Base-by-base conservation (phyloP, 1,140 invertebrate genomes). In the Heliconius congener region DNA sequence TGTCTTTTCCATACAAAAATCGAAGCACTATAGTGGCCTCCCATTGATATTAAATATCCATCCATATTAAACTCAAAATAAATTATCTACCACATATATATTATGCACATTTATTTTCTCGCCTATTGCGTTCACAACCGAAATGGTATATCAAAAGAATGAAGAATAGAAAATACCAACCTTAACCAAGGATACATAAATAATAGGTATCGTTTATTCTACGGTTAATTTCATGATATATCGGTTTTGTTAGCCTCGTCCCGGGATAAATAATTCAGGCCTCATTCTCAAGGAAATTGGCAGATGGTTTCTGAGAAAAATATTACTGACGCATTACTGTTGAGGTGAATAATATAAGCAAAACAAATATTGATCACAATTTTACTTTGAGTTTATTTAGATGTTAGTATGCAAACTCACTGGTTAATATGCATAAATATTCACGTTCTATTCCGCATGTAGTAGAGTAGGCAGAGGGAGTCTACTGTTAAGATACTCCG, bases 201-300 rank as follows among this genome's bases (percentile, higher is more conserved):
- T 66, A 30, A 66, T 66, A 66, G 23, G 60, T 66, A 66, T 30
- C 60, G 60, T 66, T 66, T 66, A 66, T 66, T 66, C 23, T 66
- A 66, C 60, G 27, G 60, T 23, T 66, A 66, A 66, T 66, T 66
- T 66, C 60, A 30, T 66, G 60, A 66, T 66, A 66, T 66, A 66
- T 66, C 23, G 60, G 27, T 66, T 66, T 30, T 11, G 60, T 66
- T 30, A 66, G 9, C 60, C 27, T 23, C 60, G 60, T 66, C 27
- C 60, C 9, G 60, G 3, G 13, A 66, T 66, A 66, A 66, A 66
- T 66, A 66, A 66, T 66, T 66, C 60, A 66, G 13, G 13, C 6
- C 13, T 66, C 60, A 66, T 66, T 66, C 27, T 66, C 27, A 66
- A 66, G 60, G 60, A 66, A 66, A 66, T 66, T 27, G 60, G 60